Evolutionary conservation across 2,888 invertebrate genomes (phyloP), one percentile per base, ranked within the genome.

Genomic region (Flexamia atlantica): DNA sequence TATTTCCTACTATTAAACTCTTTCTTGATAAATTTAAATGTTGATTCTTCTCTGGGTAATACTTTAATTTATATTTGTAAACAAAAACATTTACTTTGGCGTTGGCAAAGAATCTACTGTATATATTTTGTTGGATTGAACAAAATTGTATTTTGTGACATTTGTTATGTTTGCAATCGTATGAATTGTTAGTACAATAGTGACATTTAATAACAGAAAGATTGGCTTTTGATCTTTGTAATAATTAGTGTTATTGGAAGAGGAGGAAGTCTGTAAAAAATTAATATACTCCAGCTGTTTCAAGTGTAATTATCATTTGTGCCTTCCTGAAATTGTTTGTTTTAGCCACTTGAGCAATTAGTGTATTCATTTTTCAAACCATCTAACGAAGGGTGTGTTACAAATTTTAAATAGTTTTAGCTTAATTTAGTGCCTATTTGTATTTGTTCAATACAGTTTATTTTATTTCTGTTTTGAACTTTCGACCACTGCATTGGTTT

Each of bases 221-320:
- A 46, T 46, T 46, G 46, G 46, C 46, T 17, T 12, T 12, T 46
- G 46, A 12, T 46, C 46, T 17, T 17, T 12, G 46, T 46, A 46
- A 46, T 46, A 46, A 46, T 46, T 46, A 46, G 46, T 46, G 46
- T 53, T 53, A 53, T 14, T 20, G 53, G 50, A 50, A n/a, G 17
- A 4, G 17, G 53, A 23, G 14, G 23, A 20, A 46, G 12, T 17
- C 2, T 46, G 46, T 46, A 5, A 53, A 53, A 53, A 23, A 14
- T 53, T 53, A 46, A 36, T 36, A 36, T 2, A 53, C n/a, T 12
- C 23, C 23, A 30, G n/a, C 28, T 64, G 30, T 64, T 64, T 64
- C 25, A 64, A 64, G 64, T 64, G 64, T 64, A 64, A 64, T 64
- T 64, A 64, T 64, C 64, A 64, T 25, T 64, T 64, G 64, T 64